Conservation (phyloP, 2,113 vertebrate species). For the Muntiacus muntjak region DNA sequence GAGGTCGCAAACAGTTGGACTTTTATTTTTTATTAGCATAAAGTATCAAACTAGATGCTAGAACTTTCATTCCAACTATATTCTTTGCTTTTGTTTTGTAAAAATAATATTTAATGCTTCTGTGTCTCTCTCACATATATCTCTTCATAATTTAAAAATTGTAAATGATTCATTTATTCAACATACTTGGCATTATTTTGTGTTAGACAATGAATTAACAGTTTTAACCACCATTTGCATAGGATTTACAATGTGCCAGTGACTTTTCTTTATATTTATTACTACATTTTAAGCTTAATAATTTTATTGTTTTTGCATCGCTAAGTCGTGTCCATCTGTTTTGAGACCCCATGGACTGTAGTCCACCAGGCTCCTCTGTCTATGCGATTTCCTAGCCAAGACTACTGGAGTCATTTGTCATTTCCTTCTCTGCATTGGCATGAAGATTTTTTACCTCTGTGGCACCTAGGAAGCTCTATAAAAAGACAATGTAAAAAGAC, state of each 20-base stretch:
- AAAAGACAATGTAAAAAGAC: background rate
- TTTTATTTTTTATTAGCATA: background rate
- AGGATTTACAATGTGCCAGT: background rate
- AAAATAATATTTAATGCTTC: background rate
- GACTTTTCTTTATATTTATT: background rate
- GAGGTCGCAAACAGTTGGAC: background rate
- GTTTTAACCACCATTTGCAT: background rate
- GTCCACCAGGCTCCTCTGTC: background rate
- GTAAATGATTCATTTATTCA: slow-evolving; percentile 14
- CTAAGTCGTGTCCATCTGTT: background rate
- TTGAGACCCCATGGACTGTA: background rate
- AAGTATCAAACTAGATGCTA: background rate
- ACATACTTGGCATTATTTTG: background rate
- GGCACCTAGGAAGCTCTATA: background rate
- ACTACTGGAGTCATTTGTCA: background rate
- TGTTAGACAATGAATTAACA: background rate
- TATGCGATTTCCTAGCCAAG: background rate
- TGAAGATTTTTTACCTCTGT: background rate
- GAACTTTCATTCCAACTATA: background rate
- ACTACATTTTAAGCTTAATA: background rate
- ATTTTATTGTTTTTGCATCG: background rate
- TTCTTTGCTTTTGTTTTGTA: background rate
- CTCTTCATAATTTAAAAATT: background rate
- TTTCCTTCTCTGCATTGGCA: background rate
- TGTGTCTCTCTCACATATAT: background rate